Evolutionary conservation across 2,797 vertebrate genomes (phyloP), one percentile per base, ranked within the genome.

Genomic region (Notolepis coatsorum): DNA sequence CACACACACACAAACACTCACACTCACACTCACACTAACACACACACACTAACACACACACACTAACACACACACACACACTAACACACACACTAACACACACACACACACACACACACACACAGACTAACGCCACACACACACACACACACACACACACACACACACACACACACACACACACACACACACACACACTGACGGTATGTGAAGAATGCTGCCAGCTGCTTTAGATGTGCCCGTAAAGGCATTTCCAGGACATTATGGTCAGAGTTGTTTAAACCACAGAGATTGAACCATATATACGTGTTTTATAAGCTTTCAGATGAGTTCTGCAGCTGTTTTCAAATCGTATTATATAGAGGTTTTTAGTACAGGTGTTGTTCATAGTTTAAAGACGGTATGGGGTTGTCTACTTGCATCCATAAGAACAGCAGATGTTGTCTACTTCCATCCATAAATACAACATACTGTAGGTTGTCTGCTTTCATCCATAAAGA

Each of bases 191-290:
- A 51, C 50, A 5, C 51, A 56, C 73, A 49, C 52, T 5, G 54
- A 13, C 58, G 69, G 79, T 77, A 81, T 75, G 61, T 47, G 18
- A 69, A 63, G 80, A 81, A 78, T 86, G 57, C 58, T 71, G n/a
- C 69, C 88, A 79, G 84, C 84, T 87, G 88, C 65, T 68, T 73
- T 41, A 1, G 39, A 76, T 79, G 20, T 0, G 23, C n/a, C 51
- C 47, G 20, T 35, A 57, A 57, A 58, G 53, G 35, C 53, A 5
- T 2, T 43, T 54, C 33, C 15, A 23, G 10, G 38, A 67, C 50
- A 24, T 47, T 63, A 43, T n/a, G 42, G 37, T 48, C 4, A 48
- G 15, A 58, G 49, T 62, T 28, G 7, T 2, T 49, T 59, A 41
- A 39, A n/a, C n/a, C n/a, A n/a, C n/a, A n/a, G n/a, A n/a, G n/a